A percentile compares a stretch with the other conserved stretches of the same genome.
Conservation (phyloP, 1,140 invertebrate genomes). For the Zaprionus gabonicus region DNA sequence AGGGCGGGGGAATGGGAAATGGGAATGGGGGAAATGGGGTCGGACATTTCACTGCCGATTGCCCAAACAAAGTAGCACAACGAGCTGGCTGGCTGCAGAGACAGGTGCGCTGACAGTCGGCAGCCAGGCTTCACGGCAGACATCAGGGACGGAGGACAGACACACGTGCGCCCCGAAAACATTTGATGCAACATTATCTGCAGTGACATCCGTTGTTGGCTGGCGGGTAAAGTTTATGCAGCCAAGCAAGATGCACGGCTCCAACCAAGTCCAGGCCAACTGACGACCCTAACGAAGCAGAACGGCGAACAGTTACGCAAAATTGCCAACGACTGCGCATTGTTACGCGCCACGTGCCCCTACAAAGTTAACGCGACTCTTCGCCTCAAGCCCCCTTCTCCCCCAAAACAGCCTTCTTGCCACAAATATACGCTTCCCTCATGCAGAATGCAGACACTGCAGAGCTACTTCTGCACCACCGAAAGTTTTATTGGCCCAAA, state of each 20-base stretch:
- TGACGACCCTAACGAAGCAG: constrained; percentile 66
- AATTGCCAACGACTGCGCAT: constrained; percentile 73
- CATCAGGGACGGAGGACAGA: constrained; percentile 3
- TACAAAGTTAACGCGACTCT: constrained; percentile 52
- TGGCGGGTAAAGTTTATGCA: constrained; percentile 58
- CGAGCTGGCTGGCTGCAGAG: constrained; percentile 5
- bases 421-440: not conserved
- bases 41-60: constrained; percentile 48
- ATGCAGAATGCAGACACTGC: not conserved
- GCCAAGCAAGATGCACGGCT: constrained; percentile 19
- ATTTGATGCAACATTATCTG: constrained; percentile 65
- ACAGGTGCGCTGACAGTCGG: constrained; percentile 41
- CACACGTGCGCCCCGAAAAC: constrained; percentile 53
- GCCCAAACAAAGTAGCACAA: constrained; percentile 46
- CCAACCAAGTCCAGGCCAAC: constrained; percentile 8
- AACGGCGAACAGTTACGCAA: constrained; percentile 74
- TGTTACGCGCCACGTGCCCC: constrained; percentile 72
- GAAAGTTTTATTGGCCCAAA: constrained; percentile 76
- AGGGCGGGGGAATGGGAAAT: not conserved
- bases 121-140: not conserved
- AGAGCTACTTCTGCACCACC: constrained; percentile 1
- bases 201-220: constrained; percentile 54
- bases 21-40: constrained; percentile 10
- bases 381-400: not conserved
- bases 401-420: not conserved